Conservation (phyloP, 2,113 vertebrate genomes). For the Calidris pugnax region DNA sequence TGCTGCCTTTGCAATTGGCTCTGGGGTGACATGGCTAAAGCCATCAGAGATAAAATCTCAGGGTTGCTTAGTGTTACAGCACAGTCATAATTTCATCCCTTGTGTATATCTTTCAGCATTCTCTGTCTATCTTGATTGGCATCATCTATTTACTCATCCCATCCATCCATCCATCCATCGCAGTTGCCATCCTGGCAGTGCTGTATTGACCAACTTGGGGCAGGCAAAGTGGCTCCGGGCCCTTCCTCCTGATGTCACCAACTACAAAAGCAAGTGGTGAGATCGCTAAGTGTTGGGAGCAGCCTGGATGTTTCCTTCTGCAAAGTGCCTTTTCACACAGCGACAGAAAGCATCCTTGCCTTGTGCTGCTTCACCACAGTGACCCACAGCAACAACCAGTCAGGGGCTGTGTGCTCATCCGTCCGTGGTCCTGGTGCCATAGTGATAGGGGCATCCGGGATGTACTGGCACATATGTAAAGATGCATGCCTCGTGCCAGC, state of each 20-base stretch:
- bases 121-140: not conserved
- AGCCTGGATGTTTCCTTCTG: not conserved
- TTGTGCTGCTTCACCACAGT: not conserved
- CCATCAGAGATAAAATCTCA: not conserved
- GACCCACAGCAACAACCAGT: not conserved
- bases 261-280: not conserved
- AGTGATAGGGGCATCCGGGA: not conserved
- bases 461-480: not conserved
- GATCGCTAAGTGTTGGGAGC: not conserved
- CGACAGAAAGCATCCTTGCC: not conserved
- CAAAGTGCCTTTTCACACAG: not conserved
- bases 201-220: not conserved
- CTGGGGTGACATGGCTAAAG: not conserved
- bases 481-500: not conserved
- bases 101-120: not conserved
- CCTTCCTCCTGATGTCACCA: not conserved
- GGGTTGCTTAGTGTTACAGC: not conserved
- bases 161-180: rapidly evolving
- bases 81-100: not conserved
- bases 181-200: not conserved
- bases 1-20: not conserved
- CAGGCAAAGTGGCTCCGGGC: not conserved
- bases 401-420: not conserved
- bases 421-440: rapidly evolving
- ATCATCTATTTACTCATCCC: not conserved